Conservation (phyloP, 2,888 invertebrate genomes). For the Nomada lathburiana region DNA sequence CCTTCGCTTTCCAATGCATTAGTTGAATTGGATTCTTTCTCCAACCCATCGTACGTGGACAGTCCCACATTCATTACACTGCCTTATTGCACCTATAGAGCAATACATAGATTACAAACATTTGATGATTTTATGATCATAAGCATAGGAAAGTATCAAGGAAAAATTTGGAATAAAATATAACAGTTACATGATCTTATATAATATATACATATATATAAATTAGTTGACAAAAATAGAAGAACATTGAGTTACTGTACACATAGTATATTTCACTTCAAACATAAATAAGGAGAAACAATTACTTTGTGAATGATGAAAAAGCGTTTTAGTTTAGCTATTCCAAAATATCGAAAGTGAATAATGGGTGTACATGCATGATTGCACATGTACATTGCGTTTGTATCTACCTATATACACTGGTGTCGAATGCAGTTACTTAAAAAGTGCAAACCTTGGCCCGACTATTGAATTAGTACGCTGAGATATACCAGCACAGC, state of each 20-base stretch:
- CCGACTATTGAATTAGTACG: conserved; percentile 67
- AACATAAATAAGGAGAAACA: background rate
- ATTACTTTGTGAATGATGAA: background rate
- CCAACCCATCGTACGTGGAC: conserved; percentile 81
- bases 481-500: conserved; percentile 24
- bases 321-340: conserved; percentile 2
- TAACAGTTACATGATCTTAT: conserved; percentile 5
- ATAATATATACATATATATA: background rate
- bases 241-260: background rate
- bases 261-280: background rate
- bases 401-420: background rate
- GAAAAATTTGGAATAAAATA: conserved; percentile 8
- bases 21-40: conserved; percentile 77
- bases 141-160: background rate
- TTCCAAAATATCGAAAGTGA: conserved; percentile 48
- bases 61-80: conserved; percentile 80
- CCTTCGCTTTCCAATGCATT: conserved; percentile 72
- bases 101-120: background rate
- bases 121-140: background rate
- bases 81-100: conserved; percentile 38
- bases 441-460: conserved; percentile 65
- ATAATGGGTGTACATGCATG: conserved; percentile 4
- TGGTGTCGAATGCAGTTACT: conserved; percentile 39
- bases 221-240: conserved; percentile 49
- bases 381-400: background rate